Base-by-base conservation (phyloP, 64 coral and sea anemone species). In the Montipora sp. region DNA sequence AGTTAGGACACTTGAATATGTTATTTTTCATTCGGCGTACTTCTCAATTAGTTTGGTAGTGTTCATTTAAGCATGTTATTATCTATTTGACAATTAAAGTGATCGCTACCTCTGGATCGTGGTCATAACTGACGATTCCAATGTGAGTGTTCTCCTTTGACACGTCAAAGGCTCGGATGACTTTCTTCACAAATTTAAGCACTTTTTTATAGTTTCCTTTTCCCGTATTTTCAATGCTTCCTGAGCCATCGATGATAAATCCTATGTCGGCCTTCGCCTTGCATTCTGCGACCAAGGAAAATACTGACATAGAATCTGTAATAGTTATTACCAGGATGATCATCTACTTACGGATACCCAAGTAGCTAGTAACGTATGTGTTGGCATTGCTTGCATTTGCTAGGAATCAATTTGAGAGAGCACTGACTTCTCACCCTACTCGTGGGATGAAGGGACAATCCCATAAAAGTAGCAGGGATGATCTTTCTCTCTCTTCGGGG, bases 231-330 rank as follows among this genome's bases (percentile, higher is more conserved):
- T 94, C 92, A 44, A 95, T 88, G 82, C 89, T 91, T 50, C 89
- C 89, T 23, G 93, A 95, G 24, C 93, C 93, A 91, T 95, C 93
- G 60, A 95, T 80, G 71, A 95, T 21, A 66, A 95, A 87, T 57
- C 65, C 93, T 22, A 95, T 18, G 18, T 95, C 90, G 23, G 79
- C 81, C 83, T 87, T 92, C 0, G 89, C 83, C 59, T 89, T 95
- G 66, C 93, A 95, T 53, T 44, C 93, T 95, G 65, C 4, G 45
- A 16, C 2, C 0, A 71, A 11, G 53, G 18, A 66, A 5, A 18
- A 71, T 18, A 85, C 6, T 8, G 16, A 81, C 24, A 55, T 10
- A 36, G 27, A 57, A 57, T 8, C 11, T 57, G 53, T 57, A 11
- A 57, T 63, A 8, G 59, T 63, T 63, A 14, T 63, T 16, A 14